These are phyloP conservation scores for Strongylocentrotus purpuratus DNA, from an alignment of 35 echinoderm and acorn worm genomes.

Conservation along the genomic window DNA sequence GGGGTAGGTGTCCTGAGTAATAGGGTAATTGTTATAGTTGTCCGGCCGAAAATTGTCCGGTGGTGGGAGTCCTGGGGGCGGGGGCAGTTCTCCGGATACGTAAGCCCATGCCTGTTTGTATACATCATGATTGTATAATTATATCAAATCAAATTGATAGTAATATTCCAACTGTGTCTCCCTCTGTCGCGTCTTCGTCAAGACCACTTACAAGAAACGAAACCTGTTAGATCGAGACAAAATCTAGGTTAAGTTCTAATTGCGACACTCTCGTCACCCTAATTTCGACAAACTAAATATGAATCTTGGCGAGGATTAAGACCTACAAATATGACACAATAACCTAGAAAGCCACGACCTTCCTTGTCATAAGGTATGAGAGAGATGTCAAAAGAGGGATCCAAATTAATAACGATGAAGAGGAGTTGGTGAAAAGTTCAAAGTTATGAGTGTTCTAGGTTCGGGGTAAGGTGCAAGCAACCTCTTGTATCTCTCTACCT, in stretches of 20 bases:
- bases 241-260: background rate
- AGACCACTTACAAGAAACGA: background rate
- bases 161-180: background rate
- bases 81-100: no score
- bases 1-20: no score
- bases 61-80: no score
- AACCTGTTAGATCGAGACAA: background rate
- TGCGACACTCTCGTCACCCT: background rate
- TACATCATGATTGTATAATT: no score
- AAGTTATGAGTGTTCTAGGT: background rate
- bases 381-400: background rate
- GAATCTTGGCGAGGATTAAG: background rate
- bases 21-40: no score
- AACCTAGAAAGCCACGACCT: background rate
- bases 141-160: no score
- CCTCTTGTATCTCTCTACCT: background rate
- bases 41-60: no score
- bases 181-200: background rate
- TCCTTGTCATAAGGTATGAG: background rate
- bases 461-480: background rate
- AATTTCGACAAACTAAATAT: background rate
- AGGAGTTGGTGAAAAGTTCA: background rate
- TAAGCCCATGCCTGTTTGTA: no score
- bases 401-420: background rate
- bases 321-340: constrained; percentile 3